phyloP scores from a whole-genome alignment of 1,140 invertebrate species.

The Apis laboriosa region DNA sequence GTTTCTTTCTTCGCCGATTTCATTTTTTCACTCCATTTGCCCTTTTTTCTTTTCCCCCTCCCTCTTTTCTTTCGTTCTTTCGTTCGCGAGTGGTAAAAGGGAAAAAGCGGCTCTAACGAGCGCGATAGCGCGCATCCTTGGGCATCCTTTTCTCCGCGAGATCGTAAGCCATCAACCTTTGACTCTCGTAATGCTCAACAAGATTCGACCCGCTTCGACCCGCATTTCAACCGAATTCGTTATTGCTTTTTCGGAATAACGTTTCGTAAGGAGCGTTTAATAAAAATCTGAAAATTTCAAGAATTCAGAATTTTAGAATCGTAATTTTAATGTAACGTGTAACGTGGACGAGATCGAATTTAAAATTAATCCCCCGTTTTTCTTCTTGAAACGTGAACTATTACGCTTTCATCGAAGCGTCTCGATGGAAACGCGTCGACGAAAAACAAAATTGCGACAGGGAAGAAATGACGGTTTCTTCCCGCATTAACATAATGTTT shows the following conservation, averaged over 20 bases:
- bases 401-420: neutral
- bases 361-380: too few relatives aligned
- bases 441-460: neutral
- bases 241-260: neutral
- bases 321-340: too few relatives aligned
- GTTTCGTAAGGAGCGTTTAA: neutral
- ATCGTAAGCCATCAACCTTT: constrained; percentile 24
- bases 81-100: constrained; percentile 33
- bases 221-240: constrained; percentile 35
- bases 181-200: neutral
- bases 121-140: constrained; percentile 41
- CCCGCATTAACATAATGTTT: neutral
- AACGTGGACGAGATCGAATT: too few relatives aligned
- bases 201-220: too few relatives aligned
- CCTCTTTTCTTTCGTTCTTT: neutral
- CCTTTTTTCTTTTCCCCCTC: constrained; percentile 11
- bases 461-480: neutral
- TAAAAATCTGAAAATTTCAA: too few relatives aligned
- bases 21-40: too few relatives aligned
- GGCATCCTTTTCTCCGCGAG: neutral
- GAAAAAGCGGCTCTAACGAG: constrained; percentile 46
- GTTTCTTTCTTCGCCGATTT: too few relatives aligned
- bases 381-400: too few relatives aligned
- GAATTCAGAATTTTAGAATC: too few relatives aligned
- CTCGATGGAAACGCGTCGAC: neutral